These are phyloP conservation scores for Saguinus oedipus DNA, from an alignment of 2,797 vertebrate genomes.

Conservation along the genomic window DNA sequence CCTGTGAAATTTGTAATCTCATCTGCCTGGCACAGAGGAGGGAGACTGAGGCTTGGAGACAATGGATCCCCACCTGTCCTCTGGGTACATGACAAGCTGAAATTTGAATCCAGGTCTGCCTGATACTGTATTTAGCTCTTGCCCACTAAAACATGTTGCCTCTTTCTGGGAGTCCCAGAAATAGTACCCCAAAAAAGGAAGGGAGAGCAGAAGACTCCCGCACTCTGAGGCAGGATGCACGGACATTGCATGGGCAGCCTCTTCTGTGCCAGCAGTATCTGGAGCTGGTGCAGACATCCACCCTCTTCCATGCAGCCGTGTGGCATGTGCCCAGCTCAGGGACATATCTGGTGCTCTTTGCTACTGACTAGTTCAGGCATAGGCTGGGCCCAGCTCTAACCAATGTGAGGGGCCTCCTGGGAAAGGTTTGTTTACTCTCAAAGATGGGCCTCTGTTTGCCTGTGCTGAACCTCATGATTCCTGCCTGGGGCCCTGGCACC, in stretches of 20 bases:
- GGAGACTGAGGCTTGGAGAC: not conserved
- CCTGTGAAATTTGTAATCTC: not conserved
- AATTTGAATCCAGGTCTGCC: not conserved
- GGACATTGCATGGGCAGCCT: not conserved
- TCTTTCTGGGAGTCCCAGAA: not conserved
- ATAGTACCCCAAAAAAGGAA: accelerated
- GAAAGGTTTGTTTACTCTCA: not conserved
- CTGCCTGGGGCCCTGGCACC: not conserved
- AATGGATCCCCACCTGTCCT: not conserved
- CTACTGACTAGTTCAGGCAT: not conserved
- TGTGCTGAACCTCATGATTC: not conserved
- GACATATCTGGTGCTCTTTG: not conserved
- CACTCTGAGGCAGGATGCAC: not conserved
- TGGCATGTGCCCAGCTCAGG: not conserved
- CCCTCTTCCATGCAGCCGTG: not conserved
- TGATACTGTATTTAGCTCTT: not conserved
- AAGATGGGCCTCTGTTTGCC: not conserved
- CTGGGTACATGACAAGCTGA: not conserved
- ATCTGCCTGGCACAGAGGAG: not conserved
- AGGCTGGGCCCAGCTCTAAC: not conserved
- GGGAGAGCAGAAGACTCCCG: not conserved
- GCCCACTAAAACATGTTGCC: not conserved
- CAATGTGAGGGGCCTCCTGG: not conserved
- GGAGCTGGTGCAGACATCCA: not conserved
- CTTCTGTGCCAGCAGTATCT: not conserved